Evolutionary conservation across 2,888 invertebrate genomes (phyloP).

Genomic region (Mythimna ferrago): DNA sequence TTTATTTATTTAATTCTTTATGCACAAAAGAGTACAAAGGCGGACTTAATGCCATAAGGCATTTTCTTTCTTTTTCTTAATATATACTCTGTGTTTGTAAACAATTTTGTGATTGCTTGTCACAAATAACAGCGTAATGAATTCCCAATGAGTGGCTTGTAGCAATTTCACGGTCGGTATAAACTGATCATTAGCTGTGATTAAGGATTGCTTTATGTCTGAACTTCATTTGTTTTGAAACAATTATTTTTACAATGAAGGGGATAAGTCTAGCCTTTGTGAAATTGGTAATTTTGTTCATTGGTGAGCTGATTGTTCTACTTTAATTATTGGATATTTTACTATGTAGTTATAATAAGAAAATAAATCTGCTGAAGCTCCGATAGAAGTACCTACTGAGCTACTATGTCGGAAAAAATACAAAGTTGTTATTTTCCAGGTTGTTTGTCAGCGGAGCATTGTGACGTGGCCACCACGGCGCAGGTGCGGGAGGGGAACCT

Average conservation of each 20-base stretch:
- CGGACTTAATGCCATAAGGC: too few species aligned
- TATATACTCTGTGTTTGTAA: background rate
- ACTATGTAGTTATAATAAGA: too few species aligned
- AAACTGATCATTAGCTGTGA: background rate
- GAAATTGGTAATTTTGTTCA: conserved; percentile 14
- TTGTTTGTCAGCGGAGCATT: background rate
- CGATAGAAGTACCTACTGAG: too few species aligned
- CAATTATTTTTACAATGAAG: conserved; percentile 19
- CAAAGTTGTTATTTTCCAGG: conserved; percentile 7
- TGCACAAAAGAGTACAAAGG: too few species aligned
- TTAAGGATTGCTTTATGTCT: background rate
- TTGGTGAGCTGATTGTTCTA: conserved; percentile 27
- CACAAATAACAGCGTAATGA: background rate
- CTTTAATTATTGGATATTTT: background rate
- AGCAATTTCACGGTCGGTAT: conserved; percentile 34
- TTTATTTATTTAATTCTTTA: too few species aligned
- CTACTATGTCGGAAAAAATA: too few species aligned
- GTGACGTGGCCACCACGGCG: conserved; percentile 41
- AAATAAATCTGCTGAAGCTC: too few species aligned
- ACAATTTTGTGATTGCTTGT: background rate
- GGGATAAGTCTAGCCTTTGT: background rate
- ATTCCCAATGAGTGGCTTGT: conserved; percentile 14
- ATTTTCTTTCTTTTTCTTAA: too few species aligned
- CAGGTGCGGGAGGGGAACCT: conserved; percentile 59
- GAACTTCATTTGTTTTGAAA: background rate